Conservation (phyloP, 2,113 vertebrate genomes). For the Meles meles region DNA sequence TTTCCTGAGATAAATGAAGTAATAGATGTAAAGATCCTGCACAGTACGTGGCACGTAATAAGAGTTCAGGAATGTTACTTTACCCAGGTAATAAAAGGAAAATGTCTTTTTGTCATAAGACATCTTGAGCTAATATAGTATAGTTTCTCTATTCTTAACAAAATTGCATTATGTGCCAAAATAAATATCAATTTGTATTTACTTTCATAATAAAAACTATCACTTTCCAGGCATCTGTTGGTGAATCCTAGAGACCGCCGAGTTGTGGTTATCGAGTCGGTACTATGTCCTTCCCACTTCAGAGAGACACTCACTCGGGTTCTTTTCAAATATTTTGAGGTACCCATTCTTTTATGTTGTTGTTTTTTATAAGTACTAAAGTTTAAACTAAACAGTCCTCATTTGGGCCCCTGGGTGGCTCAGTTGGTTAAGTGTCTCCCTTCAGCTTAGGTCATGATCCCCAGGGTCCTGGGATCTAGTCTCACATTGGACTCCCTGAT, state of each 20-base stretch:
- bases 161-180: not conserved
- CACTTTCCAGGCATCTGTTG: constrained; percentile 89
- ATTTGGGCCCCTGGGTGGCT: too few relatives aligned
- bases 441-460: too few relatives aligned
- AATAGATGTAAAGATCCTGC: not conserved
- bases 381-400: not conserved
- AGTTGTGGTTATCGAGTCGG: constrained; percentile 96
- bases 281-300: constrained; percentile 97
- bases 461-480: too few relatives aligned
- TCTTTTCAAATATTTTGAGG: constrained; percentile 99
- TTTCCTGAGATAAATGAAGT: not conserved
- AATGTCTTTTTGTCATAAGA: constrained; percentile 6
- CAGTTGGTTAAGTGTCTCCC: too few relatives aligned
- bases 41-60: not conserved
- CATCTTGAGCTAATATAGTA: not conserved
- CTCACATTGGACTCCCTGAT: too few relatives aligned
- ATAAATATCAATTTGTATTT: not conserved
- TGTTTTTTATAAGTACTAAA: not conserved
- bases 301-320: constrained; percentile 95
- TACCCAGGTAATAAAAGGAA: not conserved
- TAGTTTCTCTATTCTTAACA: not conserved
- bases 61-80: not conserved
- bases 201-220: not conserved
- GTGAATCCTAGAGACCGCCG: constrained; percentile 98
- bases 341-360: constrained; percentile 66